Base-by-base conservation (phyloP, 2,888 invertebrate species). In the Yponomeuta malinellus region DNA sequence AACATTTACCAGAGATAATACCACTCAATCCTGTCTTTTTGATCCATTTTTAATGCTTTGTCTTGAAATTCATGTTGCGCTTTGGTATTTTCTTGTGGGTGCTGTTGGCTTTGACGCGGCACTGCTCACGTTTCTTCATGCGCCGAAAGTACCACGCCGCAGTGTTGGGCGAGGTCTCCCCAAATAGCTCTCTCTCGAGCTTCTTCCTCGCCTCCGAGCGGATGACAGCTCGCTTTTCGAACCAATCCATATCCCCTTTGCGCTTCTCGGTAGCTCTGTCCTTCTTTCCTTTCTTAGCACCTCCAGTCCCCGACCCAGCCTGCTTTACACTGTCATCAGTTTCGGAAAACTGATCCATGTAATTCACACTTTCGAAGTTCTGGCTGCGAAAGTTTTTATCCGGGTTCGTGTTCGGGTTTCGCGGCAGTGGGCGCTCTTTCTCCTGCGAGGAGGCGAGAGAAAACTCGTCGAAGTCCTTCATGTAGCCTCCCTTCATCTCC, bases 141-240 rank as follows among this genome's bases (percentile, higher is more conserved):
- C 92, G 87, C 29, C 87, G 83, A 74, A 92, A 92, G 75, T 93
- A 92, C 93, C 93, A 92, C 1, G 85, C 84, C 1, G 90, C 89
- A 65, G 83, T 85, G 73, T 88, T 88, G 1, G 81, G 78, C 63
- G 78, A 82, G 23, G 77, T 80, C 48, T 86, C 84, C 23, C 86
- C 86, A 75, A 89, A 87, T 15, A 88, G 73, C 71, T 88, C 90
- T 64, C 82, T 78, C 74, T 90, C 87, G 4, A 89, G 75, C 74
- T 80, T 87, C 71, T 83, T 87, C 69, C 92, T 83, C 68, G 90
- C 89, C 72, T 89, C 87, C 9, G 80, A 84, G 69, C 92, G 81
- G 48, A 86, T 74, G 1, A 77, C 73, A 10, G 84, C 83, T 72
- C 91, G 80, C 77, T 88, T 87, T 69, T 91, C 86, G 75, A 81